Conservation (phyloP, 2,888 invertebrate species). For the Pachymerium ferrugineum region DNA sequence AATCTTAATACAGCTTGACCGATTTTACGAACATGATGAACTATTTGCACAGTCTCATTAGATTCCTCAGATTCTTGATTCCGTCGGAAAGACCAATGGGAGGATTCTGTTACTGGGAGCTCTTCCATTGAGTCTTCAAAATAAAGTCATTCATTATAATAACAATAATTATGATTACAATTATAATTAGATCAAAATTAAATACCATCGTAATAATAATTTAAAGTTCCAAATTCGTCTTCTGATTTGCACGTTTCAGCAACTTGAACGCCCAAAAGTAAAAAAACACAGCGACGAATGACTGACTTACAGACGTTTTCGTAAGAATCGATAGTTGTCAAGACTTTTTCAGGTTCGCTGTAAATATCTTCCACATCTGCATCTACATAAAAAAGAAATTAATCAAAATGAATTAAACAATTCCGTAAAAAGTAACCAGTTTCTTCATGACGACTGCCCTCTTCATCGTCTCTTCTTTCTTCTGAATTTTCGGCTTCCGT, state of each 20-base stretch:
- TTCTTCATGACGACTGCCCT: slow-evolving; percentile 25
- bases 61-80: slow-evolving; percentile 13
- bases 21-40: background rate
- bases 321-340: slow-evolving; percentile 38
- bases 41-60: background rate
- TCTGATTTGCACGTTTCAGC: background rate
- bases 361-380: slow-evolving; percentile 25
- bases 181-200: background rate
- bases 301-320: slow-evolving; percentile 49
- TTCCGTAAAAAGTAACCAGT: background rate
- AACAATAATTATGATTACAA: background rate
- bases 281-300: slow-evolving; percentile 52
- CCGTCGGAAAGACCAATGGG: background rate
- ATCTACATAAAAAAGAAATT: slow-evolving; percentile 19
- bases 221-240: background rate
- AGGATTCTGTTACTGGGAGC: background rate
- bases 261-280: slow-evolving; percentile 52
- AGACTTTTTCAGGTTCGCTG: slow-evolving; percentile 28
- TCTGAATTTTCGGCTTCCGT: slow-evolving; percentile 40
- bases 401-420: background rate
- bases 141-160: background rate
- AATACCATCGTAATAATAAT: background rate
- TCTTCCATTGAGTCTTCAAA: slow-evolving; percentile 5
- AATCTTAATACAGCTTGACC: slow-evolving; percentile 27
- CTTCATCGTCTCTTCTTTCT: slow-evolving; percentile 35